These are phyloP conservation scores for Drosophila teissieri DNA, from an alignment of 1,140 invertebrate genomes.

Conservation along the genomic window DNA sequence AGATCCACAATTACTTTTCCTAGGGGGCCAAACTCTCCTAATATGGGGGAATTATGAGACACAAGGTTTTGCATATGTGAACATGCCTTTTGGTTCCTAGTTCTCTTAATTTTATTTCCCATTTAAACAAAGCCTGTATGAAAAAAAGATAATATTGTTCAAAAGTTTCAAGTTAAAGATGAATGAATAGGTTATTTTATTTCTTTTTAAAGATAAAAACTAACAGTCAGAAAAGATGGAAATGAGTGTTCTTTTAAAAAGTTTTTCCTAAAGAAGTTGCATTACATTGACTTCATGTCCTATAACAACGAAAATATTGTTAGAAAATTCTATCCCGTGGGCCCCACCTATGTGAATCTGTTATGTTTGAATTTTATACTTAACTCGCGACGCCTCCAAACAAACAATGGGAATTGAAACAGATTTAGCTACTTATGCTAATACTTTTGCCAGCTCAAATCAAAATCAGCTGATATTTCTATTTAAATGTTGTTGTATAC, in stretches of 20 bases:
- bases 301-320: too few relatives aligned
- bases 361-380: constrained; percentile 19
- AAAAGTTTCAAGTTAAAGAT: too few relatives aligned
- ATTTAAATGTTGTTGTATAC: neutral
- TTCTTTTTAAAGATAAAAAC: too few relatives aligned
- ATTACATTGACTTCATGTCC: too few relatives aligned
- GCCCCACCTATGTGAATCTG: constrained; percentile 11
- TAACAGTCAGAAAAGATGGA: too few relatives aligned
- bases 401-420: constrained; percentile 25
- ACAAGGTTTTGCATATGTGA: neutral
- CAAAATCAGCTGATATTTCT: constrained; percentile 13
- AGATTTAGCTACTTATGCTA: constrained; percentile 37
- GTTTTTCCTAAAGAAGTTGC: too few relatives aligned
- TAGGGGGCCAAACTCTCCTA: constrained; percentile 13
- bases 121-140: neutral
- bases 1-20: constrained; percentile 16
- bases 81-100: too few relatives aligned
- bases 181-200: too few relatives aligned
- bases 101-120: neutral
- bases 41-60: neutral
- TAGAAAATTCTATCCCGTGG: neutral
- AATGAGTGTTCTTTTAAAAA: too few relatives aligned
- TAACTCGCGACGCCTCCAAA: constrained; percentile 3
- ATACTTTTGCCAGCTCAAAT: constrained; percentile 3
- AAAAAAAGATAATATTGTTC: too few relatives aligned